Conservation (phyloP, 2,113 vertebrate genomes). For the Marmota flaviventris region DNA sequence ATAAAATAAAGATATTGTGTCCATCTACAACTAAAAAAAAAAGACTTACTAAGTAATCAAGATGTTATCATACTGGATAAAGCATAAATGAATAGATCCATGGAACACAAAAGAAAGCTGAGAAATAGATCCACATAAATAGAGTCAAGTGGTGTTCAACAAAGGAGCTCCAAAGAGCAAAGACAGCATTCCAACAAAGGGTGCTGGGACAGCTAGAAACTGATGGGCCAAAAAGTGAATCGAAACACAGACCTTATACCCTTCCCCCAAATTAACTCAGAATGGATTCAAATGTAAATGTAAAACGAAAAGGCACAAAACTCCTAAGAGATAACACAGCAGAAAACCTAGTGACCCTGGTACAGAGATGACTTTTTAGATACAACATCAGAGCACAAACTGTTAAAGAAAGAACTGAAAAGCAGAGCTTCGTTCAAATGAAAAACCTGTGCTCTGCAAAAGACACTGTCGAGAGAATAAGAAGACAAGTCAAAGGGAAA, state of each 20-base stretch:
- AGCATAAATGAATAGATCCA: not conserved
- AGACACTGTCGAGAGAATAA: not conserved
- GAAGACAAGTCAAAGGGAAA: not conserved
- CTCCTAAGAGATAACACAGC: not conserved
- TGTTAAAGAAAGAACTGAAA: not conserved
- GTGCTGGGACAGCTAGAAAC: not conserved
- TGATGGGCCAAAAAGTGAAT: not conserved
- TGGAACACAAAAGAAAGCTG: not conserved
- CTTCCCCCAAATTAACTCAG: not conserved
- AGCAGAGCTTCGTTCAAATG: not conserved
- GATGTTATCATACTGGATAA: not conserved
- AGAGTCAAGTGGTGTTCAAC: not conserved
- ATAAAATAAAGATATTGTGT: too few relatives aligned
- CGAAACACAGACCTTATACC: not conserved
- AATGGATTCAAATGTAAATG: not conserved
- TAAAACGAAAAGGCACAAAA: not conserved
- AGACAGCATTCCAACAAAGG: not conserved
- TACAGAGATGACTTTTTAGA: not conserved
- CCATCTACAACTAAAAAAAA: too few relatives aligned
- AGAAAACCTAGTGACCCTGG: not conserved
- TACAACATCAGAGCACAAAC: not conserved
- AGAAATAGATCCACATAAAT: not conserved
- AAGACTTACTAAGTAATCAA: not conserved
- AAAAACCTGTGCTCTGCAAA: not conserved
- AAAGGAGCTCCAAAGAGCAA: not conserved